Evolutionary conservation across 2,113 vertebrate species (phyloP), one percentile per base, ranked within the genome.

Genomic region (Misgurnus mizolepis): DNA sequence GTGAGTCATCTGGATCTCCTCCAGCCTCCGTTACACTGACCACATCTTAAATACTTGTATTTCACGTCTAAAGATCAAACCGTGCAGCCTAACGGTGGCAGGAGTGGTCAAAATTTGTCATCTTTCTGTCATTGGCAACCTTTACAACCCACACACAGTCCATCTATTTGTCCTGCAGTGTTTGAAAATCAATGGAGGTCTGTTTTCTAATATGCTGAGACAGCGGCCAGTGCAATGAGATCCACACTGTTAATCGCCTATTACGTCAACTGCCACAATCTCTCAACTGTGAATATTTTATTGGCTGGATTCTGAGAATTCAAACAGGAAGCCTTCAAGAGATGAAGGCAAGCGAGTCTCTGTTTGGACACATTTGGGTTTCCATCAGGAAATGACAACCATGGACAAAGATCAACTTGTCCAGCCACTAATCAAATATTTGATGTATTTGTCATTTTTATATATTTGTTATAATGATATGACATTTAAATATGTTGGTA

Each of bases 61-160:
- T 87, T 89, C 55, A 65, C 27, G 71, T 83, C 6, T 84, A 47
- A 71, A 76, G 80, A 86, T 91, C 88, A 89, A 85, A 89, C 83
- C 62, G 66, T 9, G 17, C 6, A 2, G 67, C 68, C 79, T 78
- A 55, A 56, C 82, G 85, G 69, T 89, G 86, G 49, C 90, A 40
- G 74, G 18, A n/a, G 56, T 7, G n/a, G 78, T 86, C 39, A 50
- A 87, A 88, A 92, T 92, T 2, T 93, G 86, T 80, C 89, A 22
- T 76, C 10, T 18, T 0, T 27, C 7, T 4, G 91, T 47, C 82
- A 92, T 87, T 50, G 17, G 41, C 66, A 64, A 81, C 8, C 34
- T 79, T 6, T 34, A 64, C 47, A 14, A 76, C 65, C 82, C 65
- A 47, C 80, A 39, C 56, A 76, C 78, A 34, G 79, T 50, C 66